Evolutionary conservation across 2,113 vertebrate genomes (phyloP), one percentile per base, ranked within the genome.

Genomic region (Ammodytes marinus): DNA sequence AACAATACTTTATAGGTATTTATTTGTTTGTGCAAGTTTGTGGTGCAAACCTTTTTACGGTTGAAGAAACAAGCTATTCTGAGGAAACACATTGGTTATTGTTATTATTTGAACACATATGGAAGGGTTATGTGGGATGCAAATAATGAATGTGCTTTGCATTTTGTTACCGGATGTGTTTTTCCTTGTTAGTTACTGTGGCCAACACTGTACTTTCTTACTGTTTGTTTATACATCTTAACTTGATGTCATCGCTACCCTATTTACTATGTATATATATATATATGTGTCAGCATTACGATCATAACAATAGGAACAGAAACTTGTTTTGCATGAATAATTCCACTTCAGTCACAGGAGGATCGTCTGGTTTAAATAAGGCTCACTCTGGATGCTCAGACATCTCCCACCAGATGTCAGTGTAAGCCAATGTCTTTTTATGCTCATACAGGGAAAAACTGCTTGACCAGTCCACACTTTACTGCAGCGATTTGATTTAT

Each of bases 371-470:
- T 13, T 17, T 5, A 42, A 45, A 15, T 15, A 3, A 10, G 12
- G 19, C 12, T 6, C 0, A 8, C 8, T 5, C 49, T 67, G 76
- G 19, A 60, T 5, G 1, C 2, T 9, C 19, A 1, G 0, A 17
- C 1, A 1, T 47, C 45, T 3, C 55, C 88, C 91, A 88, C 71
- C 19, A 91, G 89, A 68, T 85, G 89, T 86, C 91, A 86, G 83
- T 57, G 17, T 71, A 67, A 45, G 15, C 39, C 46, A 69, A 57
- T 39, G 6, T 1, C 35, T 46, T 9, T 14, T 46, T 50, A 6
- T 14, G 3, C 3, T 47, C 35, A 40, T 5, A 9, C n/a, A 61
- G 19, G 11, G 5, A 6, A 35, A 27, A 49, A 52, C 3, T n/a
- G 8, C 7, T n/a, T 37, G 13, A 9, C 12, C 12, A 12, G 40